Percentiles rank a stretch among this genome's conserved stretches.
These are phyloP conservation scores for Silvanus unidentatus DNA, from an alignment of 2,888 invertebrate species.

Conservation along the genomic window DNA sequence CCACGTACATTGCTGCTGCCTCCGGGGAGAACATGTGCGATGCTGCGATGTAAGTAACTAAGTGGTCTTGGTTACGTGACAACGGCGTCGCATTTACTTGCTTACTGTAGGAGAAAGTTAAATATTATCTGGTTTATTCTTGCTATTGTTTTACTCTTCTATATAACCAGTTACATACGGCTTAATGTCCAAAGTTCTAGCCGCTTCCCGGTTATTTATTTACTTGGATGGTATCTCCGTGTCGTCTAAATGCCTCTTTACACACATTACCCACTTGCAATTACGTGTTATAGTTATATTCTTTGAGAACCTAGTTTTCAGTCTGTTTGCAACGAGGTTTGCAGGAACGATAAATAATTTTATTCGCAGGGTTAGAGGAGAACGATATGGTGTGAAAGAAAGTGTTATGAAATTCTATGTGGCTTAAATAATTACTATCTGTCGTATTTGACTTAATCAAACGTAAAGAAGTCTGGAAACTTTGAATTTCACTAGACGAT, in stretches of 20 bases:
- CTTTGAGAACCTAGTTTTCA: no score
- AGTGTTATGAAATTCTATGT: no score
- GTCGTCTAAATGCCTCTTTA: slow-evolving; percentile 9
- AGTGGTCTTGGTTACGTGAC: slow-evolving; percentile 27
- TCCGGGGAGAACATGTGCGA: slow-evolving; percentile 26
- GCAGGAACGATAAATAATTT: no score
- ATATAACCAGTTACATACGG: slow-evolving; percentile 8
- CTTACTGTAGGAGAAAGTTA: slow-evolving; percentile 22
- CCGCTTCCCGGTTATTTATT: slow-evolving; percentile 22
- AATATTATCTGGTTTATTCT: slow-evolving; percentile 17
- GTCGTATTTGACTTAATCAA: no score
- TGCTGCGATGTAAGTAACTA: slow-evolving; percentile 29
- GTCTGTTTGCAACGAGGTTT: no score
- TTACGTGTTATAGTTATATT: no score
- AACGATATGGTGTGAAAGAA: no score
- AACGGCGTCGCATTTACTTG: slow-evolving; percentile 18
- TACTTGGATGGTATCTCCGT: slow-evolving; percentile 16
- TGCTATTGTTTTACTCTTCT: neutral
- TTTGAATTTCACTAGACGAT: no score
- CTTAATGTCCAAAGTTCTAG: slow-evolving; percentile 22
- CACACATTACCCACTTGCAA: slow-evolving; percentile 2
- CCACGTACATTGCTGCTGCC: slow-evolving; percentile 27
- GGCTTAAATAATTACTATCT: no score
- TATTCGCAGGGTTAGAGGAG: no score
- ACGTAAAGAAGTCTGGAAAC: no score